phyloP scores from a whole-genome alignment of 2,888 invertebrate species.

The Nipponacmea schrenckii region DNA sequence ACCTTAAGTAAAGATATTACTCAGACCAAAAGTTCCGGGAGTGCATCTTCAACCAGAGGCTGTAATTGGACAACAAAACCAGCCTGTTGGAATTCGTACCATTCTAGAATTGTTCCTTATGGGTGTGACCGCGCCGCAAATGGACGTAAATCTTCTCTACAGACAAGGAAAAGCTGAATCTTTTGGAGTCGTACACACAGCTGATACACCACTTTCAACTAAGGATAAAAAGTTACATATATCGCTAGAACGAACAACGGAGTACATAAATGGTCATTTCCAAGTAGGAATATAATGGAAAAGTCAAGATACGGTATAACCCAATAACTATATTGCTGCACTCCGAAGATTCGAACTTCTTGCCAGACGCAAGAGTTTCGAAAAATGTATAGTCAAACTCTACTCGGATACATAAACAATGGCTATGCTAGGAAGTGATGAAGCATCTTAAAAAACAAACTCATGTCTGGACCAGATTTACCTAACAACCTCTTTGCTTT shows the following conservation, averaged over 20 bases:
- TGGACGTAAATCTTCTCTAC: background rate
- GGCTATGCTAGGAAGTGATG: conserved; percentile 12
- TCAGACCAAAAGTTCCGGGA: background rate
- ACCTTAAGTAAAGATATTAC: background rate
- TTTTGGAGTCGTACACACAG: background rate
- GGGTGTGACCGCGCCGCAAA: background rate
- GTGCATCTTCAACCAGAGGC: background rate
- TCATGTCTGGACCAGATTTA: conserved; percentile 5
- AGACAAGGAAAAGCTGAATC: background rate
- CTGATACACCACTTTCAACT: background rate
- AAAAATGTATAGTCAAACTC: conserved; percentile 2
- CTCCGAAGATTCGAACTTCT: background rate
- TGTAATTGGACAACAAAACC: background rate
- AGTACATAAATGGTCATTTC: background rate
- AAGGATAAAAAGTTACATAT: background rate
- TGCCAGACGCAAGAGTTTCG: background rate
- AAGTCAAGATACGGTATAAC: background rate
- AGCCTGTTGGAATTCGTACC: background rate
- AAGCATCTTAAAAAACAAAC: conserved; percentile 11
- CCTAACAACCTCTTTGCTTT: conserved; percentile 16
- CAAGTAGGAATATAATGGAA: background rate
- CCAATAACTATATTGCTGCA: background rate
- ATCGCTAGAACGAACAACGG: background rate
- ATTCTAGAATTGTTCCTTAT: background rate
- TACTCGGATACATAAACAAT: conserved; percentile 10